A percentile compares a stretch with the other conserved stretches of the same genome.
phyloP scores from a whole-genome alignment of 2,888 invertebrate genomes.

The Brenthis daphne region DNA sequence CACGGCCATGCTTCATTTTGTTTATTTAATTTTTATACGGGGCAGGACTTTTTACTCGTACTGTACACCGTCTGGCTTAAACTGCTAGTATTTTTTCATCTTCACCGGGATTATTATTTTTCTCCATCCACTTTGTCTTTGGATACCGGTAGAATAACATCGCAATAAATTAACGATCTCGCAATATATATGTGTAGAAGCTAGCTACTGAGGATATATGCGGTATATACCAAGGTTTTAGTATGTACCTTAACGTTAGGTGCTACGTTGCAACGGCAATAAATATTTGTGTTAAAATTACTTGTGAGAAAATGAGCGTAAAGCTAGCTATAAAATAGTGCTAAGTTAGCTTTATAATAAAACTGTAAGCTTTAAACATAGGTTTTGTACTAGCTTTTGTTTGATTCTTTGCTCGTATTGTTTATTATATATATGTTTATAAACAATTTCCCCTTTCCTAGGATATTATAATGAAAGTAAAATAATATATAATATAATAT shows the following conservation, averaged over 20 bases:
- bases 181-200: slow-evolving; percentile 12
- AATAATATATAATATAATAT: too few relatives aligned
- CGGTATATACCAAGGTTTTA: background rate
- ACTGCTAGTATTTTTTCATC: slow-evolving; percentile 26
- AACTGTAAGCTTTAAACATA: slow-evolving; percentile 8
- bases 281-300: slow-evolving; percentile 13
- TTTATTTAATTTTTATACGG: slow-evolving; percentile 31
- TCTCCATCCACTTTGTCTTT: slow-evolving; percentile 32
- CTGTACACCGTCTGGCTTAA: slow-evolving; percentile 23
- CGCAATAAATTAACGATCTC: slow-evolving; percentile 53
- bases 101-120: slow-evolving; percentile 37
- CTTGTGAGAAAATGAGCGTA: slow-evolving; percentile 3
- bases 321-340: slow-evolving; percentile 12
- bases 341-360: slow-evolving; percentile 11
- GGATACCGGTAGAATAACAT: slow-evolving; percentile 43
- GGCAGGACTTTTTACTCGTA: slow-evolving; percentile 9
- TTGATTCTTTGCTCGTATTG: too few relatives aligned
- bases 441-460: too few relatives aligned
- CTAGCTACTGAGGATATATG: background rate
- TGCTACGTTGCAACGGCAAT: background rate
- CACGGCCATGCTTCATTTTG: slow-evolving; percentile 25
- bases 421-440: too few relatives aligned
- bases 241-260: background rate
- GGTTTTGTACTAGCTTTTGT: too few relatives aligned
- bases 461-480: too few relatives aligned